These are phyloP conservation scores for Paraplagusia blochii DNA, from an alignment of 2,113 vertebrate genomes.

Conservation along the genomic window DNA sequence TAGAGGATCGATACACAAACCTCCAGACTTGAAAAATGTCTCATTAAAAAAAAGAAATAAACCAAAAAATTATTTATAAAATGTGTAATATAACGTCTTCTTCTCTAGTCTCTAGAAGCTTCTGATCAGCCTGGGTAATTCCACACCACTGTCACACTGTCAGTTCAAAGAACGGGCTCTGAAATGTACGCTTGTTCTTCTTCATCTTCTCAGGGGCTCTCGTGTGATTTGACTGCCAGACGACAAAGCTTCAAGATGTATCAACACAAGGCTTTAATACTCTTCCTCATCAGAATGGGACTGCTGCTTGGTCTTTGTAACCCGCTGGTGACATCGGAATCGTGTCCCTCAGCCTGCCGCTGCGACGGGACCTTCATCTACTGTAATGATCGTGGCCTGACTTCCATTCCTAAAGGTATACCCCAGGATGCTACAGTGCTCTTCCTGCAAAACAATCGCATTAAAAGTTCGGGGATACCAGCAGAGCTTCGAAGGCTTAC, in stretches of 20 bases:
- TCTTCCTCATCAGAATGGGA: slow-evolving; percentile 89
- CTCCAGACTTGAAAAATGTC: slow-evolving; percentile 40
- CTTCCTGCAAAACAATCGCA: slow-evolving; percentile 99
- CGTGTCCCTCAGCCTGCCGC: slow-evolving; percentile 91
- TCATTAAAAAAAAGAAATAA: slow-evolving; percentile 39
- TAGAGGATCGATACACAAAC: slow-evolving; percentile 53
- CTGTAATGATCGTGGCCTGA: slow-evolving; percentile 96
- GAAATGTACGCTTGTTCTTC: slow-evolving; percentile 65
- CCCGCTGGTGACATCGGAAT: slow-evolving; percentile 82
- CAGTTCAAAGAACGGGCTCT: slow-evolving; percentile 57
- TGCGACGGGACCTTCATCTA: slow-evolving; percentile 98
- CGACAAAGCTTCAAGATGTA: slow-evolving; percentile 85
- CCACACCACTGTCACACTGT: slow-evolving; percentile 50
- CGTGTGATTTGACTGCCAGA: slow-evolving; percentile 73
- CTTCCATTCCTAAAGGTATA: slow-evolving; percentile 93
- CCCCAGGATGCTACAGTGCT: slow-evolving; percentile 95
- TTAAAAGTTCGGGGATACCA: slow-evolving; percentile 96
- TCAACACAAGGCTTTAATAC: slow-evolving; percentile 88
- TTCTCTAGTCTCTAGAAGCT: neutral
- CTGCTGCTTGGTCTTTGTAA: slow-evolving; percentile 89
- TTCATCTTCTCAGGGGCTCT: slow-evolving; percentile 79
- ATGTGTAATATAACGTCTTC: too few relatives aligned
- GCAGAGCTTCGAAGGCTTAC: slow-evolving; percentile 87
- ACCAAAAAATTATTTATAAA: slow-evolving; percentile 1
- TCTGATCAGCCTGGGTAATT: slow-evolving; percentile 32